phyloP scores from a whole-genome alignment of 92 coral and sea anemone genomes.

The Palythoa caribaeorum region DNA sequence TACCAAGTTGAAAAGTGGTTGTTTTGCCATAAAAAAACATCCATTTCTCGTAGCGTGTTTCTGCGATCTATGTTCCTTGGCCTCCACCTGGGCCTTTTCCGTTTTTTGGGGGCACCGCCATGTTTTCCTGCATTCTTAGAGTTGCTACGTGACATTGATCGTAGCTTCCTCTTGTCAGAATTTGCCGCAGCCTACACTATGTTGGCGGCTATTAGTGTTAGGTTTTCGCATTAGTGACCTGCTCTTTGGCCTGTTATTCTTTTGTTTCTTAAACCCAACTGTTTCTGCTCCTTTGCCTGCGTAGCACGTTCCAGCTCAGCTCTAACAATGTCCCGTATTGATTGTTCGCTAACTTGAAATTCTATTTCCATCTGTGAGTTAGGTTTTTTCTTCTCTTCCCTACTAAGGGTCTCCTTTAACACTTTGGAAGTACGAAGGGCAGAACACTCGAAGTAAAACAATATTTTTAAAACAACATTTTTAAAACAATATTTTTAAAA shows the following conservation, averaged over 20 bases:
- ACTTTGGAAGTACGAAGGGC: slow-evolving; percentile 5
- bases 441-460: slow-evolving; percentile 9
- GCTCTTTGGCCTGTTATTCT: not conserved
- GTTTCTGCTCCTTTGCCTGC: not conserved
- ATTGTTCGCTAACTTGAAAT: not conserved
- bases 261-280: not conserved
- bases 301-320: slow-evolving; percentile 6
- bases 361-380: not conserved
- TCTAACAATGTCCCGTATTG: not conserved
- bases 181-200: too few relatives aligned
- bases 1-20: not conserved
- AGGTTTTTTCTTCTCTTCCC: not conserved
- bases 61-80: slow-evolving; percentile 15
- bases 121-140: not conserved
- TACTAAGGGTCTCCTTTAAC: slow-evolving; percentile 17
- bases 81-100: not conserved
- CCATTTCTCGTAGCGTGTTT: slow-evolving; percentile 17
- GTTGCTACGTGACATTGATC: not conserved
- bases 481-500: too few relatives aligned
- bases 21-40: not conserved
- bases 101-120: not conserved
- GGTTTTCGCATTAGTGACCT: not conserved
- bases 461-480: too few relatives aligned
- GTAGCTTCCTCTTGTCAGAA: not conserved
- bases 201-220: not conserved